Evolutionary conservation across 1,140 invertebrate genomes (phyloP), one percentile per base, ranked within the genome.

Genomic region (Odontomachus brunneus): DNA sequence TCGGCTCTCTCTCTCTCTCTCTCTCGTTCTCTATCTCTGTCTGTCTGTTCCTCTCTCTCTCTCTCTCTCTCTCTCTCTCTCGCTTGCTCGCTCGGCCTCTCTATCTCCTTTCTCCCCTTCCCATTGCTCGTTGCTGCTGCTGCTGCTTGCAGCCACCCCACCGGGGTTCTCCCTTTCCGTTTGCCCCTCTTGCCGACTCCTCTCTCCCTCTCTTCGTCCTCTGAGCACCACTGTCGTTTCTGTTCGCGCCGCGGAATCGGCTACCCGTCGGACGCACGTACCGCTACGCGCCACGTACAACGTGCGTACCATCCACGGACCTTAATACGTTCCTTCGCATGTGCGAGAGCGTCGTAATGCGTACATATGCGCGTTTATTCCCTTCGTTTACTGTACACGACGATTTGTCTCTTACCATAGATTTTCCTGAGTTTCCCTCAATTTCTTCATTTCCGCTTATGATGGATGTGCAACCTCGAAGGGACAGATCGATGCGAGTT

Each of bases 161-260:
- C 7, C 65, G 63, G 24, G 15, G 15, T 78, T 29, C 59, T 60
- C 65, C 29, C 60, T 19, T 51, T 53, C 55, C 60, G 38, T 44
- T 26, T 49, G 14, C 59, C n/a, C 29, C 57, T 57, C 59, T 74
- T 22, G 9, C 19, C 38, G 38, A 44, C 3, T 44, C 38, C 38
- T 44, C 38, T 22, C 57, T 57, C 59, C 67, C 44, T 12, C 19
- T 11, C 29, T 14, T 19, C 17, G 11, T 0, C 2, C 33, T 15
- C 33, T 15, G 14, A 65, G 19, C 24, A 29, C 71, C 29, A 3
- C 51, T 24, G n/a, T 66, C 81, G 57, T 55, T 66, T 63, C 80
- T 82, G 48, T 82, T 55, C 73, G 66, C 69, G 51, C 60, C 59
- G 69, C 78, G 60, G 65, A 67, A 73, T 80, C 83, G 66, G 75